Evolutionary conservation across 2,888 invertebrate species (phyloP), one percentile per base, ranked within the genome.

Genomic region (Baronia brevicornis): DNA sequence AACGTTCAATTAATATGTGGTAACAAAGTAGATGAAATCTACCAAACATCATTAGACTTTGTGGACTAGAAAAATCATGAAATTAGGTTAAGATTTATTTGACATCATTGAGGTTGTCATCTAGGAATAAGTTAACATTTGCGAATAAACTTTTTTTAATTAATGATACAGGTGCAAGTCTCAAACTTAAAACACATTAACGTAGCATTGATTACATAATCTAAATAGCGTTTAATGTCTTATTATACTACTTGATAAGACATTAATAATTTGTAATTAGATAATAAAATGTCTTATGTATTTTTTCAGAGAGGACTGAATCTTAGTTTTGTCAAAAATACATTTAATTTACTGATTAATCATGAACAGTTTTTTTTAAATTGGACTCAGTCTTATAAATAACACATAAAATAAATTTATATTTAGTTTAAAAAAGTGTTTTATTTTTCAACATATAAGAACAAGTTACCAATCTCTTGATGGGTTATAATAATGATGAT

Each of bases 1-100:
- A 13, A 18, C 27, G 34, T 30, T 31, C 30, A 37, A 24, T 21
- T 19, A 22, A 44, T 49, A 45, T n/a, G n/a, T n/a, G n/a, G 45
- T 51, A 41, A 37, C 46, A 38, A 41, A 36, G 79, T 80, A 79
- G 79, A 78, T 80, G 41, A 66, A 70, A 79, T 79, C 78, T 80
- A 79, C 77, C 55, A 50, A 60, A 60, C 7, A 27, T 25, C 14
- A 10, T 28, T 28, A 12, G 5, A n/a, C n/a, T 34, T 35, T 30
- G 5, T 43, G 54, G 58, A 68, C 56, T 63, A 63, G 55, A 57
- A 47, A 60, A 60, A 58, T 66, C 56, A 58, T 47, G 48, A 57
- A 51, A 51, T 54, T 72, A 73, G 66, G 51, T 55, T 64, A 73
- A 69, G 71, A 53, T 58, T 49, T 50, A 59, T 43, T 51, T 63